Percentiles rank a stretch among this genome's conserved stretches.
Conservation (phyloP, 92 coral and sea anemone species). For the Palythoa heliodiscus region DNA sequence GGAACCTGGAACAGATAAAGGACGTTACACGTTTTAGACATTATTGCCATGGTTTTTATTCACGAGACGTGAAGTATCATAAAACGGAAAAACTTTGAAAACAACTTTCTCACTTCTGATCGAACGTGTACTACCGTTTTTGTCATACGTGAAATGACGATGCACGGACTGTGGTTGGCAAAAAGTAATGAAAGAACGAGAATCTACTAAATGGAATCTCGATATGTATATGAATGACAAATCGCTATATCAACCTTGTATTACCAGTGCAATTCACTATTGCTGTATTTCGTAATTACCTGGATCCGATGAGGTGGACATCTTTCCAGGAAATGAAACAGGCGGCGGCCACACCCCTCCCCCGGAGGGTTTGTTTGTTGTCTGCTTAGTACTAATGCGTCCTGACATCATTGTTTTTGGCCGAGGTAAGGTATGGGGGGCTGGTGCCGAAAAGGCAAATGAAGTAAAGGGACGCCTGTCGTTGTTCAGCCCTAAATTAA, state of each 20-base stretch:
- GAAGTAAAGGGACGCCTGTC: constrained; percentile 40
- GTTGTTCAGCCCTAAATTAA: constrained; percentile 6
- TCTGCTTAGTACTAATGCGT: constrained; percentile 4
- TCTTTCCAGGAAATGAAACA: constrained; percentile 23
- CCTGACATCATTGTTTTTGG: constrained; percentile 34
- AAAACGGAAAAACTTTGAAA: too few relatives aligned
- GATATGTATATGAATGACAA: too few relatives aligned
- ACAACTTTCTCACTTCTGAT: too few relatives aligned
- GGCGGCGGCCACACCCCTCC: constrained; percentile 48
- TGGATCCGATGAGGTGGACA: constrained; percentile 26
- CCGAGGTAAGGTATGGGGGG: constrained; percentile 23
- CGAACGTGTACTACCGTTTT: too few relatives aligned
- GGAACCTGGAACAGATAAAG: constrained; percentile 5
- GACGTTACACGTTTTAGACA: not conserved
- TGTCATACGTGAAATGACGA: too few relatives aligned
- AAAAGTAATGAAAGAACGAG: too few relatives aligned
- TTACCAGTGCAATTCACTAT: not conserved
- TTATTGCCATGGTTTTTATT: too few relatives aligned
- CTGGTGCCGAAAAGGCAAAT: not conserved
- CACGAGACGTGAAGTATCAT: too few relatives aligned
- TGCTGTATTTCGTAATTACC: not conserved
- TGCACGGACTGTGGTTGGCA: too few relatives aligned
- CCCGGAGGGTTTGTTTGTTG: constrained; percentile 28
- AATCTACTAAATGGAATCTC: not conserved
- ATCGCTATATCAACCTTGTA: not conserved